A percentile compares a stretch with the other conserved stretches of the same genome.
These are phyloP conservation scores for Latheticus oryzae DNA, from an alignment of 2,888 invertebrate species.

Conservation along the genomic window DNA sequence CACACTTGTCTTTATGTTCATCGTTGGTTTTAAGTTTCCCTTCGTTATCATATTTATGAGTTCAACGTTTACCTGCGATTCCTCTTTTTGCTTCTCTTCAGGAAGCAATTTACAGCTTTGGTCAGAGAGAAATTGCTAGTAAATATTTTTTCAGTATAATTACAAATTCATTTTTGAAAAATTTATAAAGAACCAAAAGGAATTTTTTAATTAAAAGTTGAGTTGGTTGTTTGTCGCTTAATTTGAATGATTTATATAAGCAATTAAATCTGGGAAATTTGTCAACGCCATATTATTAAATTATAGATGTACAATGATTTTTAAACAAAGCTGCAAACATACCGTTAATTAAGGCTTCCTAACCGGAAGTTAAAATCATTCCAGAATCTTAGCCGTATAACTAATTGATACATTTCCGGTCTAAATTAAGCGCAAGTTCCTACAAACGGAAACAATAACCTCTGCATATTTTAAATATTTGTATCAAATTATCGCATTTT, in stretches of 20 bases:
- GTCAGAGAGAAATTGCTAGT: too few relatives aligned
- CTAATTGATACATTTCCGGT: slow-evolving; percentile 31
- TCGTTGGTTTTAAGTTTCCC: slow-evolving; percentile 10
- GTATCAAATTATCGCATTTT: slow-evolving; percentile 18
- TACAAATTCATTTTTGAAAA: too few relatives aligned
- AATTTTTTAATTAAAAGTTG: too few relatives aligned
- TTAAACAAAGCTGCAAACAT: slow-evolving; percentile 14
- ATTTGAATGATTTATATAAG: too few relatives aligned
- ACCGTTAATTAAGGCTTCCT: slow-evolving; percentile 21
- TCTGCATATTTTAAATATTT: slow-evolving; percentile 13
- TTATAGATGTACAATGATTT: too few relatives aligned
- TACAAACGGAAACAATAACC: slow-evolving; percentile 22
- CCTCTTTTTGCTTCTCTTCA: too few relatives aligned
- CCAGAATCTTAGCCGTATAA: slow-evolving; percentile 20
- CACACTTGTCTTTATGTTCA: slow-evolving; percentile 18
- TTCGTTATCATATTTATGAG: slow-evolving; percentile 25
- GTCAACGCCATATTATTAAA: too few relatives aligned
- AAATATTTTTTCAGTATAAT: too few relatives aligned
- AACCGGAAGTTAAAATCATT: slow-evolving; percentile 27
- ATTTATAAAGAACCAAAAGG: too few relatives aligned
- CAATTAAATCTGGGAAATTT: too few relatives aligned
- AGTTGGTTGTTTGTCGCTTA: too few relatives aligned
- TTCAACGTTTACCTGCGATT: slow-evolving; percentile 1
- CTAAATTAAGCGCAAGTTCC: slow-evolving; percentile 24
- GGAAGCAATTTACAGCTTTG: too few relatives aligned